Evolutionary conservation across 2,113 vertebrate species (phyloP).

Genomic region (Sula dactylatra): DNA sequence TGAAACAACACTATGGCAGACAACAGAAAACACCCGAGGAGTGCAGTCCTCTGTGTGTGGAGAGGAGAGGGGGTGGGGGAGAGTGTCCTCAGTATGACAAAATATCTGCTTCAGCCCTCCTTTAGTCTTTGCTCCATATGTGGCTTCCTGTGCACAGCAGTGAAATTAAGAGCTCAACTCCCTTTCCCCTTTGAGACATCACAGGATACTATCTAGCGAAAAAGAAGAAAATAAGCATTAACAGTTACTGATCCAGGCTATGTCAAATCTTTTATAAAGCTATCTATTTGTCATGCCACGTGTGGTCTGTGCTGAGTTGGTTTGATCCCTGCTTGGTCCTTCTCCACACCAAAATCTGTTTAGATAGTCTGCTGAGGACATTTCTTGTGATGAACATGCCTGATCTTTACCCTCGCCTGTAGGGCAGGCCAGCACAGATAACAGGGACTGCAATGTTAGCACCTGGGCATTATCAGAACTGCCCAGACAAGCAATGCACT

Average conservation of each 20-base stretch:
- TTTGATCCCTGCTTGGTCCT: not conserved
- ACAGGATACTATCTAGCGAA: not conserved
- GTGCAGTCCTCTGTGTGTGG: not conserved
- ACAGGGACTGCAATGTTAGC: not conserved
- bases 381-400: not conserved
- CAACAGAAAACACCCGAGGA: not conserved
- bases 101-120: not conserved
- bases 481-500: not conserved
- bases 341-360: not conserved
- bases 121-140: not conserved
- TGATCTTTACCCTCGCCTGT: not conserved
- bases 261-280: not conserved
- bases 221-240: not conserved
- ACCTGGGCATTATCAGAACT: not conserved
- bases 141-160: not conserved
- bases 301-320: not conserved
- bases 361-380: not conserved
- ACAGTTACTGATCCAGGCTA: not conserved
- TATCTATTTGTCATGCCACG: not conserved
- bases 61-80: not conserved
- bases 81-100: not conserved
- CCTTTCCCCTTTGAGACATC: not conserved
- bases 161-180: not conserved
- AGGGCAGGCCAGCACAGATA: not conserved
- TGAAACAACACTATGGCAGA: not conserved